phyloP scores from a whole-genome alignment of 2,797 vertebrate species.

The Enteromius viviparus region DNA sequence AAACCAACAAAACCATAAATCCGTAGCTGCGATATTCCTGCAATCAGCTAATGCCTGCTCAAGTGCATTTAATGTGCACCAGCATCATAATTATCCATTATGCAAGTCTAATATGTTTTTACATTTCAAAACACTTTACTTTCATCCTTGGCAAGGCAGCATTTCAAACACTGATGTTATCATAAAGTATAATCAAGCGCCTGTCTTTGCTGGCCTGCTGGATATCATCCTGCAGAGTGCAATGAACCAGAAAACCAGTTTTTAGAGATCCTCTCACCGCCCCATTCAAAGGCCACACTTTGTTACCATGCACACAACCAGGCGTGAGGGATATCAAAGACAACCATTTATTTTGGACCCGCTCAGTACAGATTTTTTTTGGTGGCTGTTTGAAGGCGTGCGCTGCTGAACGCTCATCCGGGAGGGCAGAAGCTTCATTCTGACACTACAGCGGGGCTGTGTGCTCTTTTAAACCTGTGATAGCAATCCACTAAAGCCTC shows the following conservation, averaged over 20 bases:
- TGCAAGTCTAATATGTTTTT: conserved; percentile 53
- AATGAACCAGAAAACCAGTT: conserved; percentile 42
- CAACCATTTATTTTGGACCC: conserved; percentile 69
- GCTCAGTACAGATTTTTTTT: conserved; percentile 67
- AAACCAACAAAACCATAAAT: conserved; percentile 36
- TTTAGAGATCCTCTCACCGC: conserved; percentile 64
- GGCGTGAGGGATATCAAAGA: conserved; percentile 71
- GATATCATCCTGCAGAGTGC: conserved; percentile 44
- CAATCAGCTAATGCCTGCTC: conserved; percentile 49
- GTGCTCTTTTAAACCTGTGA: conserved; percentile 79
- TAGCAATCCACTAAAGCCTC: conserved; percentile 75
- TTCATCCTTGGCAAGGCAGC: conserved; percentile 40
- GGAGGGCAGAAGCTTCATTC: conserved; percentile 38
- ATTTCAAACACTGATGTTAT: conserved; percentile 54
- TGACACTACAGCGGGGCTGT: conserved; percentile 60
- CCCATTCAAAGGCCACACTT: conserved; percentile 66
- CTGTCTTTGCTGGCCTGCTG: conserved; percentile 47
- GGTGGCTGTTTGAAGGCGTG: conserved; percentile 51
- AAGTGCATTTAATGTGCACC: conserved; percentile 51
- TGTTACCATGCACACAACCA: conserved; percentile 64
- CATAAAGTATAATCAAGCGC: conserved; percentile 59
- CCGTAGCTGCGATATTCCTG: conserved; percentile 28
- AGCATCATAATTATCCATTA: conserved; percentile 56
- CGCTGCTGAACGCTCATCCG: conserved; percentile 60
- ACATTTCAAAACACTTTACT: conserved; percentile 58